A percentile compares a stretch with the other conserved stretches of the same genome.
Evolutionary conservation across 2,888 invertebrate species (phyloP).

Genomic region (Timandra comae): DNA sequence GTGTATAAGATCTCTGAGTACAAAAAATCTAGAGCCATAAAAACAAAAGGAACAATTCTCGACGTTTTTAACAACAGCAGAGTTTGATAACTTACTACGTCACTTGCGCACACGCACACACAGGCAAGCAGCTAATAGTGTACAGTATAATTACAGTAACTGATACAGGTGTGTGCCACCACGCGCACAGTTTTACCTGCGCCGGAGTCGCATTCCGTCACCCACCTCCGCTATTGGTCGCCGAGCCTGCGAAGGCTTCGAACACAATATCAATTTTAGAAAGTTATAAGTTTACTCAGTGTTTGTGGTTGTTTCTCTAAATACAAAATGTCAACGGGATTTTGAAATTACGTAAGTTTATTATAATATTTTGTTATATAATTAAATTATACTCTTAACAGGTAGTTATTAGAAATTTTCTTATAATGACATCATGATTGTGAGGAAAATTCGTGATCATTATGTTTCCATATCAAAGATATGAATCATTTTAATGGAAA

Average conservation of each 20-base stretch:
- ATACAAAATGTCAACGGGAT: slow-evolving; percentile 31
- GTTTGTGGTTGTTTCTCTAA: slow-evolving; percentile 32
- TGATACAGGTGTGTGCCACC: slow-evolving; percentile 40
- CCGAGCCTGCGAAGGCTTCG: slow-evolving; percentile 59
- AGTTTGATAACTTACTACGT: slow-evolving; percentile 21
- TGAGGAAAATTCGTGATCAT: slow-evolving; percentile 2
- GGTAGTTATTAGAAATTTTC: slow-evolving; percentile 1
- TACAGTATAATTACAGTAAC: slow-evolving; percentile 49
- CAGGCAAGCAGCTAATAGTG: too few relatives aligned
- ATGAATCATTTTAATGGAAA: too few relatives aligned
- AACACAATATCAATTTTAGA: slow-evolving; percentile 54
- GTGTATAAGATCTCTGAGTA: too few relatives aligned
- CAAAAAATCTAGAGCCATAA: background rate
- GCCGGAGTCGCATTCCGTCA: slow-evolving; percentile 72
- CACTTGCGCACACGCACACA: slow-evolving; percentile 32
- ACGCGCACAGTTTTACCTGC: slow-evolving; percentile 55
- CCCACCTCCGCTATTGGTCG: slow-evolving; percentile 60
- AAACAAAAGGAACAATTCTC: background rate
- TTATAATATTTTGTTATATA: too few relatives aligned
- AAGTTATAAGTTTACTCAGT: slow-evolving; percentile 43
- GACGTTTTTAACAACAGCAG: slow-evolving; percentile 16
- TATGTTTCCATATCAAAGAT: slow-evolving; percentile 5
- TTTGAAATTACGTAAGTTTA: slow-evolving; percentile 35
- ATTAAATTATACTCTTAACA: too few relatives aligned
- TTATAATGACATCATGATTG: slow-evolving; percentile 8